Conservation (phyloP, 2,888 invertebrate species). For the Polydesmus complanatus region DNA sequence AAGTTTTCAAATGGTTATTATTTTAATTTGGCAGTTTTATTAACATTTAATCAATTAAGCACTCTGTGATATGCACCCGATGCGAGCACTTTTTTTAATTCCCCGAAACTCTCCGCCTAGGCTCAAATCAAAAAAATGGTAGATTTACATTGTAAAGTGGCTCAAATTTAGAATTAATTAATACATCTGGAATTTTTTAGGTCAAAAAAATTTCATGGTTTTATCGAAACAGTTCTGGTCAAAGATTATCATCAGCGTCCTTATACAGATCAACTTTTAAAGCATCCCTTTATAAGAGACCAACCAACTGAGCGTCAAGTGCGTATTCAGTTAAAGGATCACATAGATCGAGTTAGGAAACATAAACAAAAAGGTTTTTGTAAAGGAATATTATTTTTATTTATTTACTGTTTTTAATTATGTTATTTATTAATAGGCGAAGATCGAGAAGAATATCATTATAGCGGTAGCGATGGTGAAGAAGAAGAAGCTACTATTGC, state of each 20-base stretch:
- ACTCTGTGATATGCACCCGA: conserved; percentile 97
- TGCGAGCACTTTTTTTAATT: conserved; percentile 96
- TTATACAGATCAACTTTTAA: conserved; percentile 92
- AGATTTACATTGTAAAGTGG: conserved; percentile 17
- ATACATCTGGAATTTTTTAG: conserved; percentile 16
- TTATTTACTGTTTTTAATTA: not conserved
- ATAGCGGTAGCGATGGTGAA: conserved; percentile 94
- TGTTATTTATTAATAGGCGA: conserved; percentile 14
- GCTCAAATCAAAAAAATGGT: conserved; percentile 93
- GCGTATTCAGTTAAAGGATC: conserved; percentile 95
- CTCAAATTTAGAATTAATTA: not conserved
- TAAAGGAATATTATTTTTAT: not conserved
- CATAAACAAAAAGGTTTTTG: conserved; percentile 37
- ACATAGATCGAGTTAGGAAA: conserved; percentile 94
- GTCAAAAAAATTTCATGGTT: conserved; percentile 88
- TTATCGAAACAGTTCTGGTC: conserved; percentile 95
- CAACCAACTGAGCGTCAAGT: conserved; percentile 98
- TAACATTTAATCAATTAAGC: no score
- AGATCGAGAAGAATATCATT: conserved; percentile 36
- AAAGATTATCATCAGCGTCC: conserved; percentile 99
- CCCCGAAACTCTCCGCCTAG: conserved; percentile 96
- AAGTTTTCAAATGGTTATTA: conserved; percentile 23
- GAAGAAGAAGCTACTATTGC: conserved; percentile 76
- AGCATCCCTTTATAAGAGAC: conserved; percentile 95
- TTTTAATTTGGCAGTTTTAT: conserved; percentile 22